Percentiles rank a stretch among this genome's conserved stretches.
Conservation (phyloP, 2,888 invertebrate species). For the Agonopterix heracliana region DNA sequence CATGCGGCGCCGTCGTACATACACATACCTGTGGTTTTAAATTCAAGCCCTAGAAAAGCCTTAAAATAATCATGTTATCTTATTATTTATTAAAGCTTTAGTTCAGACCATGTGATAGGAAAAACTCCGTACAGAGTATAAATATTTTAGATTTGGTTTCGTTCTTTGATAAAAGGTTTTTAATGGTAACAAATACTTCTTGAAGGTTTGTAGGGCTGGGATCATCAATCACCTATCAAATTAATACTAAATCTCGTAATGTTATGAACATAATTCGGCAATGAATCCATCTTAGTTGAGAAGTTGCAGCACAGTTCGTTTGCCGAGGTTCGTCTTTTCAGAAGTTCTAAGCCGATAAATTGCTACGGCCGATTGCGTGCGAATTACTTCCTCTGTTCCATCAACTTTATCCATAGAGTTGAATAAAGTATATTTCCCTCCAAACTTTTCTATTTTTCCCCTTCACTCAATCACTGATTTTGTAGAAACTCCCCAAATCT, state of each 20-base stretch:
- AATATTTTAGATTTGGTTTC: too few relatives aligned
- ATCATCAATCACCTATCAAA: too few relatives aligned
- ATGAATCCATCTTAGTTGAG: slow-evolving; percentile 19
- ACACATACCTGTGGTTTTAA: slow-evolving; percentile 28
- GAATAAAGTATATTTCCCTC: neutral
- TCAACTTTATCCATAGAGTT: slow-evolving; percentile 21
- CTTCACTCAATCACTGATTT: too few relatives aligned
- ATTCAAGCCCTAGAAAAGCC: slow-evolving; percentile 22
- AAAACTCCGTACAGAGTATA: too few relatives aligned
- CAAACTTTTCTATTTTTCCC: neutral
- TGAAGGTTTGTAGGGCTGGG: too few relatives aligned
- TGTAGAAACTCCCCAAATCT: too few relatives aligned
- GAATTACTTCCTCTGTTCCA: slow-evolving; percentile 45
- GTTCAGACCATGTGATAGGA: too few relatives aligned
- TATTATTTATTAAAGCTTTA: neutral
- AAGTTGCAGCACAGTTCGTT: slow-evolving; percentile 35
- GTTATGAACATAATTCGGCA: too few relatives aligned
- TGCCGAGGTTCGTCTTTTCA: slow-evolving; percentile 32
- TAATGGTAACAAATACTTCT: too few relatives aligned
- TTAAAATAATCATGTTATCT: neutral
- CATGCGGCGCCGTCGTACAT: slow-evolving; percentile 15
- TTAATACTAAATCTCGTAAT: too few relatives aligned
- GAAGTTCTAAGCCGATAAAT: slow-evolving; percentile 50
- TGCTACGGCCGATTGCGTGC: slow-evolving; percentile 48
- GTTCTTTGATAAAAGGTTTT: too few relatives aligned